These are phyloP conservation scores for Dipodomys spectabilis DNA, from an alignment of 2,113 vertebrate species.

Conservation along the genomic window DNA sequence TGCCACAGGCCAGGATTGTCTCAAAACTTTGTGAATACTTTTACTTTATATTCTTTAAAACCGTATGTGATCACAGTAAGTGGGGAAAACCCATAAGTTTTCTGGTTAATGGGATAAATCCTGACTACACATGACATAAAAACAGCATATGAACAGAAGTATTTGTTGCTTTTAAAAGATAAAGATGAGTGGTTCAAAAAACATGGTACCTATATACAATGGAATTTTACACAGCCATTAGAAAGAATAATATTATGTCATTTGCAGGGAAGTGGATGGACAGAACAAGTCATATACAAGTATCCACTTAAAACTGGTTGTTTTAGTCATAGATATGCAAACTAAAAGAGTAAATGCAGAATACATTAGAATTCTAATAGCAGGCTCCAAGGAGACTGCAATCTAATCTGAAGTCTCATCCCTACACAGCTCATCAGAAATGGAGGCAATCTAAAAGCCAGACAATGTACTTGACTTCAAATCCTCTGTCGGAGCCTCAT, in stretches of 20 bases:
- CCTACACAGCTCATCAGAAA: constrained; percentile 30
- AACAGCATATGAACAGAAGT: background rate
- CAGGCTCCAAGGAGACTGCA: constrained; percentile 19
- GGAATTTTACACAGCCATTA: too few species aligned
- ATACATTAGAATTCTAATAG: constrained; percentile 35
- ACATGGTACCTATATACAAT: too few species aligned
- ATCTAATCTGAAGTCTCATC: constrained; percentile 47
- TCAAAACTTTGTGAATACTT: background rate
- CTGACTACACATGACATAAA: background rate
- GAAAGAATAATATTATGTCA: too few species aligned
- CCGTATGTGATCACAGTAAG: background rate
- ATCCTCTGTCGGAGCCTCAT: background rate
- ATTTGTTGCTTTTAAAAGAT: background rate
- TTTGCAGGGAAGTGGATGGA: too few species aligned
- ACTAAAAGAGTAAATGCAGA: constrained; percentile 35
- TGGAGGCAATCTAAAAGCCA: background rate
- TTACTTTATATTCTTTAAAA: background rate
- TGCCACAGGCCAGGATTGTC: background rate
- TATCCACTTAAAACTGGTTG: background rate
- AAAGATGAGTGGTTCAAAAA: too few species aligned
- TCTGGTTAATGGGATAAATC: background rate
- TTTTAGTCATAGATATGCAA: constrained; percentile 48
- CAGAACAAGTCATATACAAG: background rate
- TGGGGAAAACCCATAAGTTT: background rate
- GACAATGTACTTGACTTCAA: background rate